Base-by-base conservation (phyloP, 1,140 invertebrate species). In the Maniola jurtina region DNA sequence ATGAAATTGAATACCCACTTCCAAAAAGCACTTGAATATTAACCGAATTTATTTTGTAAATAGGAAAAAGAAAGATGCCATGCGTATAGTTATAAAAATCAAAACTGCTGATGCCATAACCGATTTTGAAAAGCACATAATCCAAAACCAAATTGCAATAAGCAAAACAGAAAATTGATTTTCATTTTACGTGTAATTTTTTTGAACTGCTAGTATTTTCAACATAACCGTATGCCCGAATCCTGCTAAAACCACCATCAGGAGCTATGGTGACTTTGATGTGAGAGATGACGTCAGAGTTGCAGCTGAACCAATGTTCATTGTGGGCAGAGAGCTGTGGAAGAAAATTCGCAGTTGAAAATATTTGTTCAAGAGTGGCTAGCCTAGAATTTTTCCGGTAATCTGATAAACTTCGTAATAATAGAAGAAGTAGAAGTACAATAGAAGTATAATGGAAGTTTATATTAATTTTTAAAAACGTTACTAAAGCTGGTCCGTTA, bases 201-300 rank as follows among this genome's bases (percentile, higher is more conserved):
- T n/a, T 42, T 71, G 35, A 75, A 58, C 69, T 63, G 33, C 68
- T 67, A 13, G 52, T 64, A 34, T 50, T 14, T 16, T 83, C 77
- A 5, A 77, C 73, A 48, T 77, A 76, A 4, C 86, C 86, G 35
- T 83, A 79, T 2, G 94, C 81, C 59, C 93, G 79, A 1, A 95
- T 77, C 67, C 94, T 90, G 50, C 93, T 94, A 42, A 95, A 88
- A 34, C 94, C 94, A 47, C 94, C 94, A 86, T 95, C 94, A 7
- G 94, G 94, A 16, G 91, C 93, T 65, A 94, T 93, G 50, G 92
- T 94, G 3, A 95, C 86, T 66, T 92, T 85, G 0, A 95, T 78
- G 72, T 94, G 93, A 4, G 92, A 92, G 48, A 93, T 84, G 34
- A 83, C 72, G 6, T 79, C 75, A 1, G 84, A 81, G 47, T 91